Conservation (phyloP, 2,888 invertebrate species). For the Ligdia adustata region DNA sequence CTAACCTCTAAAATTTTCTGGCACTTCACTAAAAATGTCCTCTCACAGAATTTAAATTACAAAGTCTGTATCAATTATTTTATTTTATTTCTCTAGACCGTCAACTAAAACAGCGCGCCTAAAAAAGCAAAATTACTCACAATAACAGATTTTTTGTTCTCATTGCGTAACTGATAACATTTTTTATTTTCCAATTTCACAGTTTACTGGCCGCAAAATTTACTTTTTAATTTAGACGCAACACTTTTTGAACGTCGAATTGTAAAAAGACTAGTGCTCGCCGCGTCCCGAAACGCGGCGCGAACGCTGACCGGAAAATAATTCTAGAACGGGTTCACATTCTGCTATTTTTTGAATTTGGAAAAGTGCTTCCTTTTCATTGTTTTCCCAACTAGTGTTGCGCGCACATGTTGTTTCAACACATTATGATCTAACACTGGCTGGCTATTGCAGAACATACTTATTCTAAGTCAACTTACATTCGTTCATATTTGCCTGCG, state of each 20-base stretch:
- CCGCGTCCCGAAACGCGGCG: slow-evolving; percentile 20
- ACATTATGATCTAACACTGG: slow-evolving; percentile 85
- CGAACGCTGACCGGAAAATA: slow-evolving; percentile 30
- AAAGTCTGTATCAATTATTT: slow-evolving; percentile 2
- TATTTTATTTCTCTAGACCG: slow-evolving; percentile 1
- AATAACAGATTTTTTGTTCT: slow-evolving; percentile 51
- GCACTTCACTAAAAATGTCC: slow-evolving; percentile 32
- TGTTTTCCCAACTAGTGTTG: slow-evolving; percentile 65
- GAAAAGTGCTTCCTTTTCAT: slow-evolving; percentile 63
- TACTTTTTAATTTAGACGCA: slow-evolving; percentile 24
- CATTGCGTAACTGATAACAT: slow-evolving; percentile 51
- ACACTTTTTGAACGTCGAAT: slow-evolving; percentile 29
- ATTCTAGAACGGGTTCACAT: slow-evolving; percentile 28
- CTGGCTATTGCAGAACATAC: slow-evolving; percentile 83
- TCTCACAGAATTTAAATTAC: slow-evolving; percentile 4
- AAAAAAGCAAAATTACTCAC: slow-evolving; percentile 46
- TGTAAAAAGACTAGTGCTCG: slow-evolving; percentile 29
- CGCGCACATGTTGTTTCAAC: slow-evolving; percentile 82
- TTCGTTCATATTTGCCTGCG: slow-evolving; percentile 85
- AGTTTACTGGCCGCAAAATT: slow-evolving; percentile 31
- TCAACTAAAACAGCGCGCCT: slow-evolving; percentile 40
- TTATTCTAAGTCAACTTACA: slow-evolving; percentile 85
- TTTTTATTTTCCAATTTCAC: slow-evolving; percentile 73
- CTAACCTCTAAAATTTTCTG: slow-evolving; percentile 28
- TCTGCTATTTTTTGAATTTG: slow-evolving; percentile 46